Conservation (phyloP, 2,888 invertebrate genomes). For the Leptothorax acervorum region DNA sequence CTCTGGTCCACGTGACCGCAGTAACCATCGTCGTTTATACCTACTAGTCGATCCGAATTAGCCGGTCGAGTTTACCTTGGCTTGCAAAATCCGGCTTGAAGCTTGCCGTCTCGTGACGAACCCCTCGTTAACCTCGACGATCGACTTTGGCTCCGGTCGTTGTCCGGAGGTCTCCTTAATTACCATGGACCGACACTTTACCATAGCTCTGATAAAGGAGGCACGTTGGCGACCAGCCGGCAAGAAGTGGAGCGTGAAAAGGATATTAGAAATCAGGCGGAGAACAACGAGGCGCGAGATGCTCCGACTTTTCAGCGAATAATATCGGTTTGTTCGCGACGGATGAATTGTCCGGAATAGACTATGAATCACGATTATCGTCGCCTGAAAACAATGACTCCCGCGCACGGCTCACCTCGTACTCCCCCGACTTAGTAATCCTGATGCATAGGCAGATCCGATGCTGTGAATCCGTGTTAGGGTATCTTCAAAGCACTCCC, state of each 20-base stretch:
- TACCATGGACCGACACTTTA: constrained; percentile 61
- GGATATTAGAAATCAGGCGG: constrained; percentile 39
- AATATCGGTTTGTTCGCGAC: constrained; percentile 36
- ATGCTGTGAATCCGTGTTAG: constrained; percentile 40
- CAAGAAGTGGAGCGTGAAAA: constrained; percentile 28
- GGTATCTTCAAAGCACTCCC: constrained; percentile 15
- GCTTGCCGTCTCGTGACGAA: constrained; percentile 47
- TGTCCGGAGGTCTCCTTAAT: constrained; percentile 71
- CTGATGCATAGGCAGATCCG: constrained; percentile 53
- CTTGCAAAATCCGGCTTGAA: constrained; percentile 65
- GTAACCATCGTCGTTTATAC: constrained; percentile 52
- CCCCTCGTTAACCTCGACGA: constrained; percentile 71
- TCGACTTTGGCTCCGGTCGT: constrained; percentile 60
- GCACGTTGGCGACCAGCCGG: neutral
- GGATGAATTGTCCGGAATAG: constrained; percentile 66
- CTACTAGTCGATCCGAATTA: constrained; percentile 65
- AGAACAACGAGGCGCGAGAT: neutral
- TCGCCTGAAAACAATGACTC: constrained; percentile 67
- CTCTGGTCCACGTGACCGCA: constrained; percentile 1
- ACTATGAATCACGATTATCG: constrained; percentile 75
- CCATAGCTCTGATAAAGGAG: constrained; percentile 46
- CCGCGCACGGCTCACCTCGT: constrained; percentile 54
- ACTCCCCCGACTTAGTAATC: constrained; percentile 69
- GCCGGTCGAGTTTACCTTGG: constrained; percentile 70
- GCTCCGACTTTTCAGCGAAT: constrained; percentile 22